Base-by-base conservation (phyloP, 2,113 vertebrate genomes). In the Heterochromis multidens region DNA sequence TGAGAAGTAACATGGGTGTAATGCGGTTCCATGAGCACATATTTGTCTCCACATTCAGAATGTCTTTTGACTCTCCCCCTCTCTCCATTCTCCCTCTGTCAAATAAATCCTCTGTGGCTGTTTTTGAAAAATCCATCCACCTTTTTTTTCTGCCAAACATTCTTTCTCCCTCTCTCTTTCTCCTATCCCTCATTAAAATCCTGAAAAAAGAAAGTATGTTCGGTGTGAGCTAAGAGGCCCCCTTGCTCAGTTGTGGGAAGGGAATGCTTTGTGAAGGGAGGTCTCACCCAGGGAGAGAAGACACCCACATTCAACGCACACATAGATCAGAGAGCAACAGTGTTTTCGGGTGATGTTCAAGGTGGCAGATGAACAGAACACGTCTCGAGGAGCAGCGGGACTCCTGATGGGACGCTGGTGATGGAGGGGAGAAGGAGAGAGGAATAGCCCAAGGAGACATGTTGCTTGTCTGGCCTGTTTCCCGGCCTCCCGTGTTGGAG, bases 401-500 rank as follows among this genome's bases (percentile, higher is more conserved):
- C 60, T 83, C 80, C 46, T 92, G 89, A 81, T 87, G 93, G 85
- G 91, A 91, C 85, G 91, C 91, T 91, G 89, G 95, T 95, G 94
- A 94, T 91, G 87, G 52, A 76, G 27, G 46, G 70, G 11, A 86
- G 80, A 84, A 54, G 65, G 67, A 84, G 90, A 79, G 87, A 86
- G 92, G 83, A 88, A 94, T 90, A 89, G 95, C 93, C 93, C 86
- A 93, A 88, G 93, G 94, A 90, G 91, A 89, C 88, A 83, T 58
- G 86, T 70, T 46, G 92, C 91, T 94, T 86, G 94, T 95, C 94
- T 96, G 94, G 94, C 94, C 91, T 81, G 94, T 92, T 96, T 96
- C 95, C 95, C 95, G 93, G 91, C 95, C 95, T 95, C 95, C 95
- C 87, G 92, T 94, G 93, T 95, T 91, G 93, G 92, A 92, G 92